phyloP scores from a whole-genome alignment of 2,797 vertebrate species.

The Eremophila alpestris region DNA sequence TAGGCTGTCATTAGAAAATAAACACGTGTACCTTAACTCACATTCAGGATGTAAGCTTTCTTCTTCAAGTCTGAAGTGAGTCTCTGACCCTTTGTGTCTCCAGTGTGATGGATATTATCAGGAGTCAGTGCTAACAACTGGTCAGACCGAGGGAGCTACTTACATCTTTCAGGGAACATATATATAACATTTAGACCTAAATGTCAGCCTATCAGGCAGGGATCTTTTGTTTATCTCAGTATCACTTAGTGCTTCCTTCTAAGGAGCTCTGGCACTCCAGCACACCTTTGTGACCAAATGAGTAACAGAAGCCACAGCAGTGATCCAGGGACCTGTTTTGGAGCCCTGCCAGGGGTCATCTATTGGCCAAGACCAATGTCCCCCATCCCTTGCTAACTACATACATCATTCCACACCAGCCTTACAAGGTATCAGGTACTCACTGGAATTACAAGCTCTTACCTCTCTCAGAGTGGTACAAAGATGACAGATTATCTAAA shows the following conservation, averaged over 20 bases:
- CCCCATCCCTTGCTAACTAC: background rate
- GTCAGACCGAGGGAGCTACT: background rate
- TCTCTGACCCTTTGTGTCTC: background rate
- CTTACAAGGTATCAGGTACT: background rate
- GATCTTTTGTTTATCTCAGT: background rate
- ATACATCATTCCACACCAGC: background rate
- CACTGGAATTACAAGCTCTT: background rate
- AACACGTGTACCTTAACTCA: accelerated
- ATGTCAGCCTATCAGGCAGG: background rate
- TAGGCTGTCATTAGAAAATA: background rate
- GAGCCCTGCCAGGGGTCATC: background rate
- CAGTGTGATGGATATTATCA: background rate
- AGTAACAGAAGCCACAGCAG: background rate
- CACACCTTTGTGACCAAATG: background rate
- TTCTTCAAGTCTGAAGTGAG: background rate
- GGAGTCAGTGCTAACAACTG: background rate
- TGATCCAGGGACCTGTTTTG: background rate
- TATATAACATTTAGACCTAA: background rate
- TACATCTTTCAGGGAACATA: background rate
- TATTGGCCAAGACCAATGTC: background rate
- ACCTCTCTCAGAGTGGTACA: background rate
- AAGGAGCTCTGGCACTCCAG: background rate
- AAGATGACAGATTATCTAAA: background rate
- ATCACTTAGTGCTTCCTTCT: background rate
- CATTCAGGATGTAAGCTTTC: background rate